Evolutionary conservation across 2,888 invertebrate genomes (phyloP).

Genomic region (Anoncus sp.): DNA sequence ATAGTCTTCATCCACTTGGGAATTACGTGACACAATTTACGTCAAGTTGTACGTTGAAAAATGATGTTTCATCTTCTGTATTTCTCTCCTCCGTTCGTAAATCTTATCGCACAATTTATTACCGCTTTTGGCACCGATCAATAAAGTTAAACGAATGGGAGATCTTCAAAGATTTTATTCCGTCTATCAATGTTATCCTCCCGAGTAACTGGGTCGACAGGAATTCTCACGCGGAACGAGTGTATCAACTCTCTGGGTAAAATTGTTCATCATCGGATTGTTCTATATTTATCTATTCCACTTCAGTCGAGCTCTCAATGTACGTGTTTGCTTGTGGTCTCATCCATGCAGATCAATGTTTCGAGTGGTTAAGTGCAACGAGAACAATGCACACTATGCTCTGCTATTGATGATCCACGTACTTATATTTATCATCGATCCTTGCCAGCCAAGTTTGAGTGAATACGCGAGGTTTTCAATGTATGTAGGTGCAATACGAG

Average conservation of each 20-base stretch:
- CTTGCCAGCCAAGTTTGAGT: constrained; percentile 3
- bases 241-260: not conserved
- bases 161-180: constrained; percentile 21
- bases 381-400: constrained; percentile 46
- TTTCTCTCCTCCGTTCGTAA: not conserved
- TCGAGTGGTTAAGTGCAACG: constrained; percentile 40
- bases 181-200: not conserved
- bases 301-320: constrained; percentile 25
- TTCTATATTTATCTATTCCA: constrained; percentile 11
- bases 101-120: not conserved
- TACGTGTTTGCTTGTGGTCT: constrained; percentile 3
- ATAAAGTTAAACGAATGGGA: not conserved
- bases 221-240: constrained; percentile 9
- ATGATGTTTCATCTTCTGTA: constrained; percentile 2
- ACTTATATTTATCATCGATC: constrained; percentile 14
- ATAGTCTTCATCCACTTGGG: not conserved
- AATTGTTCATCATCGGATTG: constrained; percentile 26
- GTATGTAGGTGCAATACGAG: not conserved
- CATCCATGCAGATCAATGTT: not conserved
- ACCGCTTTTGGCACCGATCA: not conserved
- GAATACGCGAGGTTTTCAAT: not conserved
- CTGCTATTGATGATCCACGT: constrained; percentile 36
- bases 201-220: constrained; percentile 13
- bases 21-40: not conserved
- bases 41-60: not conserved